Base-by-base conservation (phyloP, 2,797 vertebrate genomes). In the Peromyscus melanophrys region DNA sequence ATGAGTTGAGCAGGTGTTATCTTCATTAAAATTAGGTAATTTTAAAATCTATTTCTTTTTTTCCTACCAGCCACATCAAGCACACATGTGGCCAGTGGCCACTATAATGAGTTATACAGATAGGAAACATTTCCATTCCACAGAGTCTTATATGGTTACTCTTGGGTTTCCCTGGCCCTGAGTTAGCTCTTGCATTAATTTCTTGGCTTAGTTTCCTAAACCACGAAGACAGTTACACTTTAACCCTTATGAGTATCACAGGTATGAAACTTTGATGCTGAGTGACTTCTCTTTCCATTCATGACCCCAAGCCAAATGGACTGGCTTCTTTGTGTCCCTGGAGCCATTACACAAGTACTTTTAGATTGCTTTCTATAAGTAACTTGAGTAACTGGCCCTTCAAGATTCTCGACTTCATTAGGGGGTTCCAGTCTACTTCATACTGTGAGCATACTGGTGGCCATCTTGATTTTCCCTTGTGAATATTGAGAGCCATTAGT, bases 201-300 rank as follows among this genome's bases (percentile, higher is more conserved):
- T 91, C 40, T 80, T 91, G 52, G 25, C 40, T 95, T 52, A n/a
- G 40, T 80, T 91, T 80, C 13, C 34, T 71, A 55, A 71, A 59
- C 34, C 34, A 78, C 69, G 17, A 29, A 69, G 59, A 52, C 12
- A 90, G 25, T 69, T 90, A 90, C 43, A 46, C 34, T 46, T 19
- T 61, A 80, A 73, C 31, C 25, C 21, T 23, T 91, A 73, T 61
- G 49, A 27, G 57, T 37, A n/a, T 46, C 73, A 40, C 17, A 31
- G 11, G 31, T 90, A 85, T 59, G 90, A 84, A 90, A 84, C 31
- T 59, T 69, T 90, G 37, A 90, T 89, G 63, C 19, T 27, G 16
- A 65, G 12, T 67, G 49, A 37, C 59, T 65, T 55, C 2, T 63
- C 82, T 94, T 63, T 82, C 46, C 17, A 82, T 25, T 94, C 46